Evolutionary conservation across 2,888 invertebrate genomes (phyloP), one percentile per base, ranked within the genome.

Genomic region (Pediacus dermestoides): DNA sequence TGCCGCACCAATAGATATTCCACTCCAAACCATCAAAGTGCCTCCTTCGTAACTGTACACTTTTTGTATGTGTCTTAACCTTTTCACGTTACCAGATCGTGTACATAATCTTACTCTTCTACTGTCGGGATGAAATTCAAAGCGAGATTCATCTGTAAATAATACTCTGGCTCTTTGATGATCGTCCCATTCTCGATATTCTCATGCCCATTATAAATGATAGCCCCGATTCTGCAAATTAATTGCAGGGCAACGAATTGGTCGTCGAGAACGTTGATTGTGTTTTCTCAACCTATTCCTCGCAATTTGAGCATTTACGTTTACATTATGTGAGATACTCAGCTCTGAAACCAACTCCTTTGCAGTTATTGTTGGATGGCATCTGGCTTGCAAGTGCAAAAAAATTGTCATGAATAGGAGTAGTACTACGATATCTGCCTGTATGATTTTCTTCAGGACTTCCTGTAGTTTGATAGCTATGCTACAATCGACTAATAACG

Each of bases 111-210:
- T 22, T 14, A 30, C 9, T 37, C 42, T 34, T 42, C 34, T 27
- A 12, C 26, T 32, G 35, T 44, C 34, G 10, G 44, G 37, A 22
- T 16, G 28, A 13, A 44, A 14, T 28, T 39, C 39, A 26, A 39
- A 44, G 12, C 42, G 37, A 15, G 42, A 45, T 22, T 45, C 42
- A 39, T 46, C 46, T 14, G 39, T 43, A 16, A 45, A 45, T 8
- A 45, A 33, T 18, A 43, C 37, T 15, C 18, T 15, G 16, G 35
- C 30, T 30, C 40, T 36, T 11, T 36, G 11, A 9, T 16, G 9
- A 12, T 13, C n/a, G 4, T 6, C 3, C 36, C 15, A 16, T 7
- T 18, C n/a, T 18, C n/a, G 6, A n/a, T 18, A n/a, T 18, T 18
- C 21, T 18, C n/a, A n/a, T 7, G 21, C 21, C 21, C 21, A 18